Evolutionary conservation across 2,888 invertebrate species (phyloP).

Genomic region (Eucera pruinosa): DNA sequence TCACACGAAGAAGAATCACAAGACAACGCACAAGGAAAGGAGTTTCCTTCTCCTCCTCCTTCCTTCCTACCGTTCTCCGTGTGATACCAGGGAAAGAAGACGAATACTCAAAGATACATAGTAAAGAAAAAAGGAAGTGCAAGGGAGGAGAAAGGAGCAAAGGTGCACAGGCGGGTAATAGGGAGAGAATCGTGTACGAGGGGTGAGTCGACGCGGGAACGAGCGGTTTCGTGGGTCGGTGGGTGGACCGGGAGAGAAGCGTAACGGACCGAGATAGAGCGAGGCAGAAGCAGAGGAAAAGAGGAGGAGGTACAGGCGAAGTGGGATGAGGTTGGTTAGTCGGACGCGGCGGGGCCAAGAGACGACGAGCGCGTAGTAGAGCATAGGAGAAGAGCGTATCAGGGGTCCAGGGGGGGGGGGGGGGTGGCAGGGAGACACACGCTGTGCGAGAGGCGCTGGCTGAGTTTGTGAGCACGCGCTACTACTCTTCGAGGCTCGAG

Average conservation of each 20-base stretch:
- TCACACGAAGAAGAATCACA: too few species aligned
- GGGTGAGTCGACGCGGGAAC: conserved; percentile 62
- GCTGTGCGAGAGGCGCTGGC: conserved; percentile 67
- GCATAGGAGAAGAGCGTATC: conserved; percentile 38
- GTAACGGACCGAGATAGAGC: conserved; percentile 59
- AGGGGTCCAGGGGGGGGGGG: conserved; percentile 19
- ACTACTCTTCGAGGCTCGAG: conserved; percentile 70
- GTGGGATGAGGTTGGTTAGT: conserved; percentile 57
- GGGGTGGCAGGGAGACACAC: conserved; percentile 39
- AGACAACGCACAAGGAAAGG: conserved; percentile 11
- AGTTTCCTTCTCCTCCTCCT: background rate
- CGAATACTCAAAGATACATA: conserved; percentile 13
- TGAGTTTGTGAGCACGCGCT: conserved; percentile 75
- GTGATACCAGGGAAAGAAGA: conserved; percentile 18
- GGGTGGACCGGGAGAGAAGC: conserved; percentile 67
- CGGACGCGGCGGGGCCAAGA: conserved; percentile 54
- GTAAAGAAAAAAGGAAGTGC: conserved; percentile 5
- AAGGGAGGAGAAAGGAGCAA: conserved; percentile 1
- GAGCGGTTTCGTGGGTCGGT: conserved; percentile 71
- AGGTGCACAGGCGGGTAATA: conserved; percentile 43
- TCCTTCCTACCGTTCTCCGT: background rate
- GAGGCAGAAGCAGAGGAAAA: conserved; percentile 39
- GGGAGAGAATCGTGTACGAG: conserved; percentile 48
- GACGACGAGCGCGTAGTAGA: conserved; percentile 55
- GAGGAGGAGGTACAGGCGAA: conserved; percentile 24